Evolutionary conservation across 2,888 invertebrate species (phyloP), one percentile per base, ranked within the genome.

Genomic region (Macaria liturata): DNA sequence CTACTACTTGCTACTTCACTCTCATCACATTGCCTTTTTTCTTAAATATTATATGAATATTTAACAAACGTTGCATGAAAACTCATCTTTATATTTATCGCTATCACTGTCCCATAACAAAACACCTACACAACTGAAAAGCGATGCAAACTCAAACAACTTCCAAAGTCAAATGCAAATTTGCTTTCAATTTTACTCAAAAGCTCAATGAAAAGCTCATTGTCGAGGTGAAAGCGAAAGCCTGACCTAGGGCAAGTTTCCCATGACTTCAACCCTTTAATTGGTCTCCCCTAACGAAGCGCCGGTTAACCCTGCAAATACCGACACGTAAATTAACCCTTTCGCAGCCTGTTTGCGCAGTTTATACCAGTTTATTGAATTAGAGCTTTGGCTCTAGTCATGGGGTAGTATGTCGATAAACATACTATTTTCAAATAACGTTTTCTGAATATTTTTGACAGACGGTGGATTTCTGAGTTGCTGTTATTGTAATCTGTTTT

Each of bases 321-420:
- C 83, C 81, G 80, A 83, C 88, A 91, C 88, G 91, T 88, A 91
- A 91, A 91, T 91, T 88, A 91, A 90, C 91, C 91, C 91, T 90
- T 91, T 87, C 85, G 73, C 87, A 73, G 87, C 78, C 83, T 83
- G 83, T 88, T 87, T 85, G 83, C 74, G 78, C 81, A 84, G 81
- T 83, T 90, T 88, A 88, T 84, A 88, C 81, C 75, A 83, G 83
- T 83, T 90, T 88, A 91, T 91, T 91, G 86, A 90, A 90, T 91
- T 88, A 91, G 83, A 82, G 71, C 80, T 80, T 76, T 76, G 78
- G 71, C 59, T 68, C 66, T 75, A 76, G 76, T 51, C 64, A 66
- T 64, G 62, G 54, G 49, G 7, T 32, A 47, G 48, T 45, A 20
- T 9, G 32, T 70, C 73, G 69, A 74, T 72, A 49, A 37, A 4